Percentiles rank a stretch among this genome's conserved stretches.
Evolutionary conservation across 2,113 vertebrate genomes (phyloP).

Genomic region (Sphyrna mokarran): DNA sequence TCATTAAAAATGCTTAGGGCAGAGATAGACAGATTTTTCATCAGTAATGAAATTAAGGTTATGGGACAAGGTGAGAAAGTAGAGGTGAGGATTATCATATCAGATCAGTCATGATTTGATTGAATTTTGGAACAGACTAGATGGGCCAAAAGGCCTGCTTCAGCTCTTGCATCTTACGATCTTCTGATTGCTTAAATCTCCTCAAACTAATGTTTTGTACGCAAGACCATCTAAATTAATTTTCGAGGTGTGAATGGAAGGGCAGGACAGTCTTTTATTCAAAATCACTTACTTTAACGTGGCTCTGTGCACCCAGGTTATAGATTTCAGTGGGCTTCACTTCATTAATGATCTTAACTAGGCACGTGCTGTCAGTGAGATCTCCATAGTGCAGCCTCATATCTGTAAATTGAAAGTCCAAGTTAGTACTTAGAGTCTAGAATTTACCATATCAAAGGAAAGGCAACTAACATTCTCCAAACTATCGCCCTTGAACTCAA

Average conservation of each 20-base stretch:
- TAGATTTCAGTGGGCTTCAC: constrained; percentile 92
- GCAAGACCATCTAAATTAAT: background rate
- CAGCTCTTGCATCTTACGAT: no score
- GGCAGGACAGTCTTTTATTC: background rate
- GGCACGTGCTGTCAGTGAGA: constrained; percentile 93
- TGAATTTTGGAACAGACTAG: no score
- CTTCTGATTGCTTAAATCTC: background rate
- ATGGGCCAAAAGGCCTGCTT: no score
- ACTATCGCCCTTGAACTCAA: background rate
- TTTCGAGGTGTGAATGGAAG: background rate
- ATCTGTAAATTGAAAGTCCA: constrained; percentile 57
- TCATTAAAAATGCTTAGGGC: no score
- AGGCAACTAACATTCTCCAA: background rate
- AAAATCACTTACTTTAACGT: constrained; percentile 77
- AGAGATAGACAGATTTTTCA: no score
- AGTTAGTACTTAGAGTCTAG: background rate
- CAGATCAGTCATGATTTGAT: no score
- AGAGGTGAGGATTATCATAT: no score
- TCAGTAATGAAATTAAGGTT: no score
- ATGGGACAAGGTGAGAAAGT: no score
- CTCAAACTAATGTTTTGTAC: background rate
- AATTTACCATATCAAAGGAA: background rate
- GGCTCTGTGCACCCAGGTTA: constrained; percentile 94
- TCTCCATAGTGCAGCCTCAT: constrained; percentile 97
- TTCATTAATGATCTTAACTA: constrained; percentile 95